A percentile compares a stretch with the other conserved stretches of the same genome.
phyloP scores from a whole-genome alignment of 1,140 invertebrate genomes.

The Mizuhopecten yessoensis region DNA sequence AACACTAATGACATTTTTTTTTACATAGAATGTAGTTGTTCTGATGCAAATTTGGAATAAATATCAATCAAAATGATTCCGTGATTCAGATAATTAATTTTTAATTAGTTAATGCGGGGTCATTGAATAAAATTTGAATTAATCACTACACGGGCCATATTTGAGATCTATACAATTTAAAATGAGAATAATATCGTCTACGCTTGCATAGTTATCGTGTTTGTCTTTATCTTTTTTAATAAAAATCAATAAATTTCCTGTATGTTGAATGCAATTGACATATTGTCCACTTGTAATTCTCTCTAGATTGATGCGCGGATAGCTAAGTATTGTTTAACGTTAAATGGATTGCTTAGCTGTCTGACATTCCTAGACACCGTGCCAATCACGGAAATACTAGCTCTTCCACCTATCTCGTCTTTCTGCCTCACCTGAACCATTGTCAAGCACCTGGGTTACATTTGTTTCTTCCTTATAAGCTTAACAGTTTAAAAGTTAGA shows the following conservation, averaged over 20 bases:
- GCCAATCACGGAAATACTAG: slow-evolving; percentile 4
- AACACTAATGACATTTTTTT: too few species aligned
- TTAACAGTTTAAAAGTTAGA: background rate
- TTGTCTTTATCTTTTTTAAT: background rate
- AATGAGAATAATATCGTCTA: background rate
- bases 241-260: slow-evolving; percentile 1
- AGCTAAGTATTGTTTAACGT: slow-evolving; percentile 10
- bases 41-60: too few species aligned
- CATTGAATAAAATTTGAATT: background rate
- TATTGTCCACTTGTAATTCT: background rate
- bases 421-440: slow-evolving; percentile 1
- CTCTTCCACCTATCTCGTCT: slow-evolving; percentile 30
- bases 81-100: too few species aligned
- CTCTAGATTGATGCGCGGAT: background rate
- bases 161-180: background rate
- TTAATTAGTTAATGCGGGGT: too few species aligned
- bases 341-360: background rate
- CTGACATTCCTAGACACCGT: background rate
- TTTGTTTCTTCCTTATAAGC: background rate
- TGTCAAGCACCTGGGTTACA: background rate
- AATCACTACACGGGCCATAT: background rate
- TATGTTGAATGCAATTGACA: slow-evolving; percentile 29
- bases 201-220: background rate
- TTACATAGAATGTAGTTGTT: too few species aligned
- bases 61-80: too few species aligned